Percentiles rank a stretch among this genome's conserved stretches.
These are phyloP conservation scores for Dolichotis patagonum DNA, from an alignment of 2,113 vertebrate species.

Conservation along the genomic window DNA sequence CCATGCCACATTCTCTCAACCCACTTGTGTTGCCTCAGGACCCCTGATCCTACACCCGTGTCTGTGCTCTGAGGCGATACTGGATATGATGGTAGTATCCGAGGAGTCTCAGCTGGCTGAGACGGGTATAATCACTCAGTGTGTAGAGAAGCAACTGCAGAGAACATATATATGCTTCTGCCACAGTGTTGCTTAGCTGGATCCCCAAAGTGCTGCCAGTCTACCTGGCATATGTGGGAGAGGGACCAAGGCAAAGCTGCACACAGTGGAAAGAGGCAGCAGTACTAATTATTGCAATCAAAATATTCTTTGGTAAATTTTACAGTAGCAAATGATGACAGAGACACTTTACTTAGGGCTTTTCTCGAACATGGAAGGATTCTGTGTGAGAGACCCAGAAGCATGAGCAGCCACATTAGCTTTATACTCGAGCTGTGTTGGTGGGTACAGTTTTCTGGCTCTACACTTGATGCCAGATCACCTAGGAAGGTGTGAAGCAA, in stretches of 20 bases:
- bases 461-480: neutral
- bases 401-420: neutral
- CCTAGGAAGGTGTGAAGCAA: accelerated
- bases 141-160: neutral
- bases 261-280: neutral
- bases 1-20: accelerated
- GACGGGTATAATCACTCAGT: neutral
- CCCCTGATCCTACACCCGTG: neutral
- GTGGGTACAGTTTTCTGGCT: neutral
- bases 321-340: neutral
- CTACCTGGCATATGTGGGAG: neutral
- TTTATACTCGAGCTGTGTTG: neutral
- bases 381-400: neutral
- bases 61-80: neutral
- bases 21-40: neutral
- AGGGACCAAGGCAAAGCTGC: neutral
- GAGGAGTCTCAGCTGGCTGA: neutral
- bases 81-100: neutral
- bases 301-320: neutral
- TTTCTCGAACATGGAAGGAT: neutral
- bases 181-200: neutral
- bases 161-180: neutral
- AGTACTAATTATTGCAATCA: neutral
- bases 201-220: neutral
- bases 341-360: neutral